phyloP scores from a whole-genome alignment of 2,888 invertebrate genomes.

The Perizoma affinitatum region DNA sequence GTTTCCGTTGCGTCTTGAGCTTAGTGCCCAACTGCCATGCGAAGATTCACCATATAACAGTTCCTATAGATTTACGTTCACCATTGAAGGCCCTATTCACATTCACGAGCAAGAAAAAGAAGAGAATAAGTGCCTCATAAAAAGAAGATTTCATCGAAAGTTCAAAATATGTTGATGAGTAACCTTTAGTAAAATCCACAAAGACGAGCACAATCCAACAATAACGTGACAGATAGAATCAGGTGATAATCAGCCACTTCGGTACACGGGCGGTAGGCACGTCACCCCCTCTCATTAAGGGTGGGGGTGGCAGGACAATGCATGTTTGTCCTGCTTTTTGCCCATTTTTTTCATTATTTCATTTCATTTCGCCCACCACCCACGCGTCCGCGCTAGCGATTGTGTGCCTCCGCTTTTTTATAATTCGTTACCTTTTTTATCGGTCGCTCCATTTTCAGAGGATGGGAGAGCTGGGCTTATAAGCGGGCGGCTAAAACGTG shows the following conservation, averaged over 20 bases:
- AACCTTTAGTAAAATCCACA: neutral
- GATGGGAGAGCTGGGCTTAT: constrained; percentile 63
- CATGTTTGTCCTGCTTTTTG: constrained; percentile 84
- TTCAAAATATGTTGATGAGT: no score
- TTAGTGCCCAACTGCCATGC: no score
- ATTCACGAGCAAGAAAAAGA: no score
- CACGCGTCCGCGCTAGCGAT: constrained; percentile 82
- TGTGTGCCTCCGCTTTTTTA: constrained; percentile 82
- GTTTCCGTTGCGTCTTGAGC: neutral
- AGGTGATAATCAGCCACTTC: constrained; percentile 82
- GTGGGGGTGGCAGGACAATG: constrained; percentile 78
- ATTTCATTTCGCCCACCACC: constrained; percentile 83
- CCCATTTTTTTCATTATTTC: constrained; percentile 85
- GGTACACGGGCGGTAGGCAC: constrained; percentile 63
- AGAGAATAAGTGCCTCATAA: no score
- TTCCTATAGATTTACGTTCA: no score
- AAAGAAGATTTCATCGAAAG: no score
- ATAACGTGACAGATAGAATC: constrained; percentile 66
- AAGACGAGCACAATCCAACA: constrained; percentile 30
- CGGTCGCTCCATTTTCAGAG: constrained; percentile 84
- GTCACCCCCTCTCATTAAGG: constrained; percentile 73
- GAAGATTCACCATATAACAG: no score
- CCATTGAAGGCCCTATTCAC: no score
- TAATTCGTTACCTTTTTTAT: constrained; percentile 85
- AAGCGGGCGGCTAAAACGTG: constrained; percentile 56